These are phyloP conservation scores for Poeciliopsis paucimaculata DNA, from an alignment of 2,797 vertebrate genomes.

Conservation along the genomic window DNA sequence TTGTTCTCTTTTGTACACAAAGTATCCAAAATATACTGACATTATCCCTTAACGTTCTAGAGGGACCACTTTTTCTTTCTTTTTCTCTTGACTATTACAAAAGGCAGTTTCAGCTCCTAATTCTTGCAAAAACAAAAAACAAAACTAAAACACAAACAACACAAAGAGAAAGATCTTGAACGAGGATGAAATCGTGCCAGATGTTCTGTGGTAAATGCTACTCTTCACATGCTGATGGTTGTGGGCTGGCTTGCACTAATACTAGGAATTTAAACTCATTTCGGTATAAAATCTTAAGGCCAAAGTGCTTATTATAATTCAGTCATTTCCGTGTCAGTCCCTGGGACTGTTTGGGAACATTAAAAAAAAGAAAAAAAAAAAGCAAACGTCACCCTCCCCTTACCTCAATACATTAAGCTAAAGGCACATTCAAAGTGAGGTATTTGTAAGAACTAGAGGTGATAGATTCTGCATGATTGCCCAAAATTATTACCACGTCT, in stretches of 20 bases:
- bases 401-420: slow-evolving; percentile 28
- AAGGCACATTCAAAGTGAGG: slow-evolving; percentile 72
- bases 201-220: slow-evolving; percentile 51
- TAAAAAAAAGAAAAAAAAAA: slow-evolving; percentile 18
- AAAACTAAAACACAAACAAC: slow-evolving; percentile 58
- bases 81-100: slow-evolving; percentile 65
- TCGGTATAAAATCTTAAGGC: slow-evolving; percentile 52
- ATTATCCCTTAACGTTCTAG: slow-evolving; percentile 76
- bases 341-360: slow-evolving; percentile 42
- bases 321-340: slow-evolving; percentile 73
- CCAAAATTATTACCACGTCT: slow-evolving; percentile 36
- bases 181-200: slow-evolving; percentile 62
- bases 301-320: slow-evolving; percentile 80
- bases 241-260: slow-evolving; percentile 64
- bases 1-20: slow-evolving; percentile 84
- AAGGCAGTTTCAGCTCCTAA: slow-evolving; percentile 84
- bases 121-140: slow-evolving; percentile 65
- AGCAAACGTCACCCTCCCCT: background rate
- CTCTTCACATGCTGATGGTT: slow-evolving; percentile 61
- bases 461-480: slow-evolving; percentile 42
- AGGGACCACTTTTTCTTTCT: slow-evolving; percentile 68
- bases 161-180: slow-evolving; percentile 65
- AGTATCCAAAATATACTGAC: slow-evolving; percentile 86
- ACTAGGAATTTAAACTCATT: slow-evolving; percentile 33
- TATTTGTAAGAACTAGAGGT: slow-evolving; percentile 49